These are phyloP conservation scores for Falco rusticolus DNA, from an alignment of 2,797 vertebrate genomes.

Conservation along the genomic window DNA sequence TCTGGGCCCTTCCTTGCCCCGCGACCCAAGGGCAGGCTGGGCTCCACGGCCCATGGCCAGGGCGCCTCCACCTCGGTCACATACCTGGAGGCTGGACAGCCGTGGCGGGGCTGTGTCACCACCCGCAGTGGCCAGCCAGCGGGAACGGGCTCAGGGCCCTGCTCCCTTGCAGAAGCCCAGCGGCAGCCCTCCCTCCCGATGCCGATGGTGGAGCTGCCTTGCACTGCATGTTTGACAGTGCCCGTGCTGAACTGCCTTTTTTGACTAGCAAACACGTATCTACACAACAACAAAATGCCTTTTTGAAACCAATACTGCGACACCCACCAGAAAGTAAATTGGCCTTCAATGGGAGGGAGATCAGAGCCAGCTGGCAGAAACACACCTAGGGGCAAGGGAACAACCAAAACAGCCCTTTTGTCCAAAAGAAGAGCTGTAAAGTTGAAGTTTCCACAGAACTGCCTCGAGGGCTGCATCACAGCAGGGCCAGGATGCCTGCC, in stretches of 20 bases:
- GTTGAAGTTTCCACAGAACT: not conserved
- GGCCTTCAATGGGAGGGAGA: not conserved
- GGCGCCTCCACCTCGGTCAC: rapidly evolving
- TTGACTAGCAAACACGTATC: rapidly evolving
- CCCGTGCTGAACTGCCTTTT: not conserved
- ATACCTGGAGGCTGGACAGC: not conserved
- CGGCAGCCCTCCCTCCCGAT: rapidly evolving
- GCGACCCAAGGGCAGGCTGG: rapidly evolving
- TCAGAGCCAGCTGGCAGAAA: not conserved
- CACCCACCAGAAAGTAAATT: not conserved
- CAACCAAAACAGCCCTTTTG: not conserved
- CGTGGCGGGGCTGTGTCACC: rapidly evolving
- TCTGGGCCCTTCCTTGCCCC: not conserved
- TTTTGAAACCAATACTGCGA: not conserved
- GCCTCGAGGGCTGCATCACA: not conserved
- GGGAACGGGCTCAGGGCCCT: rapidly evolving
- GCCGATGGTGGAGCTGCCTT: rapidly evolving
- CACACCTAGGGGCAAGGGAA: not conserved
- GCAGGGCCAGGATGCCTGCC: not conserved
- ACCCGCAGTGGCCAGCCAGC: rapidly evolving
- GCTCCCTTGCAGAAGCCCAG: too few relatives aligned
- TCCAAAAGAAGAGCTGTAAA: not conserved
- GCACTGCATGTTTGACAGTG: rapidly evolving
- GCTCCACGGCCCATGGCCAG: rapidly evolving
- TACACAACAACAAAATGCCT: not conserved